These are phyloP conservation scores for Serranus cabrilla DNA, from an alignment of 2,797 vertebrate species.

Conservation along the genomic window DNA sequence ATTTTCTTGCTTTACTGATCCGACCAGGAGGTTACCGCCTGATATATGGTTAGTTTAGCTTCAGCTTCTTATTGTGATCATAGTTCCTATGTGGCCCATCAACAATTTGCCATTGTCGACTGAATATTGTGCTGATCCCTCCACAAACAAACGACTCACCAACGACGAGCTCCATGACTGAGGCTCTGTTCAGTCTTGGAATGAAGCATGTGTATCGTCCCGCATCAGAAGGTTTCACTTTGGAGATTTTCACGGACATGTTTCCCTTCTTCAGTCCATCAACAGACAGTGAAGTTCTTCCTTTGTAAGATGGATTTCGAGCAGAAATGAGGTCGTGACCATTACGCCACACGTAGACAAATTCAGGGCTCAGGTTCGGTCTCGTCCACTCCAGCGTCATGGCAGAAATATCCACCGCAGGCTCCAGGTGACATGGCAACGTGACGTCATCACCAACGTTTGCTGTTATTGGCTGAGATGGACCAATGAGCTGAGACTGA, in stretches of 20 bases:
- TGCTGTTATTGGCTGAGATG: slow-evolving; percentile 3
- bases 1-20: too few relatives aligned
- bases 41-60: too few relatives aligned
- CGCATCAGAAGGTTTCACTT: slow-evolving; percentile 34
- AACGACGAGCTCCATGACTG: not conserved
- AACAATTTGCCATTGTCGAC: too few relatives aligned
- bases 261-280: slow-evolving; percentile 29
- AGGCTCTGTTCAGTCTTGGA: not conserved
- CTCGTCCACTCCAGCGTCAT: slow-evolving; percentile 37
- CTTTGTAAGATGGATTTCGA: slow-evolving; percentile 26
- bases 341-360: not conserved
- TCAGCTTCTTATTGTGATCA: too few relatives aligned
- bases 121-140: too few relatives aligned
- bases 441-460: slow-evolving; percentile 34
- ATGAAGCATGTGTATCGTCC: slow-evolving; percentile 64
- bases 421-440: slow-evolving; percentile 18
- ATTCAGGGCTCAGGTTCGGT: not conserved
- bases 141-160: too few relatives aligned
- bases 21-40: too few relatives aligned
- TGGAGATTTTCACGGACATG: slow-evolving; percentile 47
- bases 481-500: not conserved
- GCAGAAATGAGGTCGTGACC: fast-evolving
- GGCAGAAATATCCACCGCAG: slow-evolving; percentile 11
- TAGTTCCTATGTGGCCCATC: too few relatives aligned
- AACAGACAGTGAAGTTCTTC: slow-evolving; percentile 1